These are phyloP conservation scores for Hydroisotoma schaefferi DNA, from an alignment of 2,888 invertebrate species.

Conservation along the genomic window DNA sequence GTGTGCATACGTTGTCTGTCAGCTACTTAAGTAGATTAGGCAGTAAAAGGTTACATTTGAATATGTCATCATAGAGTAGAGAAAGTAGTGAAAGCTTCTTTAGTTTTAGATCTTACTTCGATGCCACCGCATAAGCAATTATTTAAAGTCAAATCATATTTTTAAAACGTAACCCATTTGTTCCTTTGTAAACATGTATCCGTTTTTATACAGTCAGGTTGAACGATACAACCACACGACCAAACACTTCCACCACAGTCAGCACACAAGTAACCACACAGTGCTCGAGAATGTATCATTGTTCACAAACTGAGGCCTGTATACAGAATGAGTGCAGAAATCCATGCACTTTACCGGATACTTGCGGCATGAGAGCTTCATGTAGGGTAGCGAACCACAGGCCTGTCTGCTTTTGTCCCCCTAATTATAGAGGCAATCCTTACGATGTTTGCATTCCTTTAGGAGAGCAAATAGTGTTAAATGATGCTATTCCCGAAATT, in stretches of 20 bases:
- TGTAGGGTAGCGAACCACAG: constrained; percentile 62
- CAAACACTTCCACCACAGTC: constrained; percentile 53
- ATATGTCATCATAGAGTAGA: too few relatives aligned
- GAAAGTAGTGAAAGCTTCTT: too few relatives aligned
- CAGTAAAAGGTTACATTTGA: too few relatives aligned
- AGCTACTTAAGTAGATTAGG: too few relatives aligned
- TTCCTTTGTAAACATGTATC: too few relatives aligned
- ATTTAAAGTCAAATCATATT: too few relatives aligned
- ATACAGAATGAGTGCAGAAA: constrained; percentile 75
- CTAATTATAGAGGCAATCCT: constrained; percentile 52
- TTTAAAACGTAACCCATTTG: background rate
- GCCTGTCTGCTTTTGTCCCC: constrained; percentile 60
- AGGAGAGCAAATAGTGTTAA: constrained; percentile 54
- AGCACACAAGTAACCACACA: constrained; percentile 39
- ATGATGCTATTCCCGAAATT: constrained; percentile 4
- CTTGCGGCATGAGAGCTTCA: constrained; percentile 71
- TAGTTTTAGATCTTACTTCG: too few relatives aligned
- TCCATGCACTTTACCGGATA: constrained; percentile 72
- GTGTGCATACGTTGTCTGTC: too few relatives aligned
- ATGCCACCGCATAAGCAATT: too few relatives aligned
- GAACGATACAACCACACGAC: constrained; percentile 79
- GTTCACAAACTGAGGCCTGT: constrained; percentile 78
- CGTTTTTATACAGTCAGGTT: constrained; percentile 55
- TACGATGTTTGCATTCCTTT: constrained; percentile 54
- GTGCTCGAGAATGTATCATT: constrained; percentile 67